These are phyloP conservation scores for Ophiodon elongatus DNA, from an alignment of 2,113 vertebrate genomes.

Conservation along the genomic window DNA sequence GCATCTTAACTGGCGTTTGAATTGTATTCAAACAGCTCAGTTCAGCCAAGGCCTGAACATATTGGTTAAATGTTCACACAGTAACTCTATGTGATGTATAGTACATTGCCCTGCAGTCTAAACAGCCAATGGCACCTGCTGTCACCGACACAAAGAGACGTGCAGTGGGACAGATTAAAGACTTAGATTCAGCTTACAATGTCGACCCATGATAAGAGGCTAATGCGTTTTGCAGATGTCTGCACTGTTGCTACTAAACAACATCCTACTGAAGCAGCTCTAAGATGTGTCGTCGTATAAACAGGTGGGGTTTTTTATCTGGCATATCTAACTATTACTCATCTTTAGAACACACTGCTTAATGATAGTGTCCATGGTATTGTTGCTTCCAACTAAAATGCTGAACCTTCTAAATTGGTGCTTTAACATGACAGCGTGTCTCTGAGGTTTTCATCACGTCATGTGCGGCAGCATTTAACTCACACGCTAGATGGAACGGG, in stretches of 20 bases:
- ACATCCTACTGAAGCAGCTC: slow-evolving; percentile 12
- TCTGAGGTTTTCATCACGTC: neutral
- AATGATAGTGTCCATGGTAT: neutral
- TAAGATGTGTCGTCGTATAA: slow-evolving; percentile 1
- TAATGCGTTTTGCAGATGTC: slow-evolving; percentile 72
- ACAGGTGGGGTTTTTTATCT: slow-evolving; percentile 1
- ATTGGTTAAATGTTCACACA: neutral
- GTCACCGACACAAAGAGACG: slow-evolving; percentile 45
- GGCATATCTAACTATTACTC: neutral
- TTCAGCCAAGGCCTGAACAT: neutral
- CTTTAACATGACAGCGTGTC: neutral
- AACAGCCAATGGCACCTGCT: slow-evolving; percentile 36
- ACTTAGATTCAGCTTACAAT: slow-evolving; percentile 65
- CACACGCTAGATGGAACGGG: neutral
- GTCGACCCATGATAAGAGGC: slow-evolving; percentile 78
- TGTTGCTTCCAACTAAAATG: neutral
- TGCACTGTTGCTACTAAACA: slow-evolving; percentile 39
- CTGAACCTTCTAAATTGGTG: neutral
- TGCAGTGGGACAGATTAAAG: slow-evolving; percentile 65
- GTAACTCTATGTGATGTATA: neutral
- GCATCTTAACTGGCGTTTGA: slow-evolving; percentile 21
- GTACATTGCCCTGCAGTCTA: neutral
- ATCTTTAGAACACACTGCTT: neutral
- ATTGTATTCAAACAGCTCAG: slow-evolving; percentile 18
- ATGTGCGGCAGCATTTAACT: neutral